Conservation (phyloP, 53 echinoderm and acorn worm species). For the Stichopus horrens region DNA sequence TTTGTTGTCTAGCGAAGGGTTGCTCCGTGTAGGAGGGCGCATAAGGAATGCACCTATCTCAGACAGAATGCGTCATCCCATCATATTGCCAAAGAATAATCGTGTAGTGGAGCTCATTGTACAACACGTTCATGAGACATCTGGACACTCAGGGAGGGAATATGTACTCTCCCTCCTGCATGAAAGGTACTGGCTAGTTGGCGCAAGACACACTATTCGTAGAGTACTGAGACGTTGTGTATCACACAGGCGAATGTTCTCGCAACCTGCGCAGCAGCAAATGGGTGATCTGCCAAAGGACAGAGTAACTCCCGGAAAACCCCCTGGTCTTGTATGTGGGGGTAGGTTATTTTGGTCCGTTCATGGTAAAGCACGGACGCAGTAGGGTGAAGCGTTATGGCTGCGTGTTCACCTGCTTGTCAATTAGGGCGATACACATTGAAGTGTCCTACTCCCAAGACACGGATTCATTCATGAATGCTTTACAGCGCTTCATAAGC, state of each 20-base stretch:
- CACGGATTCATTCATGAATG: constrained; percentile 55
- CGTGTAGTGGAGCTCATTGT: constrained; percentile 52
- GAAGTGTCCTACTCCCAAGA: constrained; percentile 47
- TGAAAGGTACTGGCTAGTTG: constrained; percentile 57
- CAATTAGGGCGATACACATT: constrained; percentile 56
- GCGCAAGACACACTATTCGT: constrained; percentile 22
- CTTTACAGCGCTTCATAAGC: constrained; percentile 48
- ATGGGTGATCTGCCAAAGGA: constrained; percentile 37
- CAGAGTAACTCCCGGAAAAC: constrained; percentile 11
- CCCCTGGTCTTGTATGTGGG: constrained; percentile 36
- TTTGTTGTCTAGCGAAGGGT: constrained; percentile 41
- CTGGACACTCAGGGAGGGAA: constrained; percentile 62
- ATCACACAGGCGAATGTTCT: neutral
- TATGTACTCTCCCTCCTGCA: constrained; percentile 52
- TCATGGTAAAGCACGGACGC: constrained; percentile 33
- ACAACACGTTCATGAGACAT: constrained; percentile 38
- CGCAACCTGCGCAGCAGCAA: neutral
- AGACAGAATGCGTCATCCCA: constrained; percentile 10
- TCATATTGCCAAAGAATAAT: constrained; percentile 42
- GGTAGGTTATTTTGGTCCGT: constrained; percentile 45
- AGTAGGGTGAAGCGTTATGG: constrained; percentile 49
- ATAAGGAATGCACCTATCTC: constrained; percentile 41
- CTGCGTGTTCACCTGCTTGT: constrained; percentile 61
- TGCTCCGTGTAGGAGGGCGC: constrained; percentile 43
- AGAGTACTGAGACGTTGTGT: constrained; percentile 22